Evolutionary conservation across 2,888 invertebrate genomes (phyloP), one percentile per base, ranked within the genome.

Genomic region (Harpalus rufipes): DNA sequence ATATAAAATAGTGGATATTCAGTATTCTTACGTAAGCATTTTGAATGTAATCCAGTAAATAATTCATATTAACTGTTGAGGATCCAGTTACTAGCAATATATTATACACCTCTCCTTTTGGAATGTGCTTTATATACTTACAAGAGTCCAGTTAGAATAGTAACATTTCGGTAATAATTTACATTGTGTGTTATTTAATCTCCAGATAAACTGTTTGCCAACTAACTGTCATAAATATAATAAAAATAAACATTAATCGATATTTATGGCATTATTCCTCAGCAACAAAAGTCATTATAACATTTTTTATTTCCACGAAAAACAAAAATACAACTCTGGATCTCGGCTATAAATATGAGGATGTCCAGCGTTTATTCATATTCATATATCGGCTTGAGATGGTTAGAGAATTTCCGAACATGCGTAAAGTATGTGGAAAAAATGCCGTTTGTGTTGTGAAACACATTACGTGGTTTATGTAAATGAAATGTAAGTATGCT

Each of bases 141-240:
- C 25, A 39, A n/a, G 39, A 68, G 32, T 68, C 68, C 68, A 68
- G 68, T 68, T 68, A 68, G 68, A 68, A 68, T 68, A 68, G 68
- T 68, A 68, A 68, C 68, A 68, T 68, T 68, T 68, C 32, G 39
- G 68, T 68, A 68, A 68, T 68, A 68, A 68, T 68, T 68, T 68
- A 68, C 68, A n/a, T 68, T 68, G 68, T 65, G 65, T 74, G 72
- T 44, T 74, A 74, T 74, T 74, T 74, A 74, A 74, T 74, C 72
- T 25, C 44, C 16, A 32, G 16, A 63, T 81, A 63, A 65, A 81
- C 44, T 81, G 82, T 83, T 83, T 83, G 25, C 58, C 74, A 83
- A 74, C 82, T 59, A 83, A 68, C 56, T 82, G 82, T 68, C 82
- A 82, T 82, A 82, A 82, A 83, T 74, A 72, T 72, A 74, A 83